Evolutionary conservation across 2,888 invertebrate species (phyloP).

Genomic region (Dioctria rufipes): DNA sequence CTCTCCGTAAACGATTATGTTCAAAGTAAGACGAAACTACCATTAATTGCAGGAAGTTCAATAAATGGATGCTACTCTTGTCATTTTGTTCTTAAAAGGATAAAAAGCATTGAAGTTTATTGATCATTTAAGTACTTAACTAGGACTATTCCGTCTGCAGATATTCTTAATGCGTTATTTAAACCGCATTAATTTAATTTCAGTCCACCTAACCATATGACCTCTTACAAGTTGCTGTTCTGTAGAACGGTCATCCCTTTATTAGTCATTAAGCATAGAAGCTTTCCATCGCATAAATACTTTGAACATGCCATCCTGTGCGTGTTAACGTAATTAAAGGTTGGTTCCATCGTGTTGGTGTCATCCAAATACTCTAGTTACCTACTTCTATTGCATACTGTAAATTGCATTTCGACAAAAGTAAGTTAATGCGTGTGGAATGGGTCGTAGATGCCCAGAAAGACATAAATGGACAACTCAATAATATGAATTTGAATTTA

Average conservation of each 20-base stretch:
- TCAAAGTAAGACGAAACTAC: background rate
- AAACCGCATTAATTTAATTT: slow-evolving; percentile 1
- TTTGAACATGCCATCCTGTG: slow-evolving; percentile 26
- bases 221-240: background rate
- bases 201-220: background rate
- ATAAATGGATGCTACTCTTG: slow-evolving; percentile 9
- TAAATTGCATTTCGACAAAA: slow-evolving; percentile 7
- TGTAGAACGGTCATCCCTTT: too few species aligned
- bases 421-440: too few species aligned
- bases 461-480: too few species aligned
- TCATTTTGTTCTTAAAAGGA: slow-evolving; percentile 2
- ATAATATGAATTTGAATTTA: too few species aligned
- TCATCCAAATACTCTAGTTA: slow-evolving; percentile 23
- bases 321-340: slow-evolving; percentile 45
- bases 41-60: slow-evolving; percentile 35
- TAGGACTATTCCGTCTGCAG: background rate
- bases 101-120: background rate
- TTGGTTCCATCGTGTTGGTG: slow-evolving; percentile 13
- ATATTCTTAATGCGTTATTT: slow-evolving; percentile 15
- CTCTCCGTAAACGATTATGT: background rate
- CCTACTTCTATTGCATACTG: slow-evolving; percentile 15
- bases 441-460: too few species aligned
- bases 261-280: background rate
- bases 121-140: background rate
- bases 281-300: slow-evolving; percentile 9